These are phyloP conservation scores for Micrastur ruficollis DNA, from an alignment of 2,797 vertebrate species.

Conservation along the genomic window DNA sequence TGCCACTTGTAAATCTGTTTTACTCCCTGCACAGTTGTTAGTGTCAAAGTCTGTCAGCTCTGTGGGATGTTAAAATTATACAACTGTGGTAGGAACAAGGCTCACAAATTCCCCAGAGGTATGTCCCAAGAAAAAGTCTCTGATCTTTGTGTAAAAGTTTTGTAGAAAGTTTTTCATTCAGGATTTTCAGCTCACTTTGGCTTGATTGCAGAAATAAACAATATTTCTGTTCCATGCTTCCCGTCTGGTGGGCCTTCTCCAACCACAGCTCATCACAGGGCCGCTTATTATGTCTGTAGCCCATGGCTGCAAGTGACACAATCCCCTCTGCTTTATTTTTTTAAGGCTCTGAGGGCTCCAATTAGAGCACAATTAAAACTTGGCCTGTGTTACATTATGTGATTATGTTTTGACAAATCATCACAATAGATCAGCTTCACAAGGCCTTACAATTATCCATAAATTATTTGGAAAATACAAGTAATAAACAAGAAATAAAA, in stretches of 20 bases:
- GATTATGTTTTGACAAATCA: constrained; percentile 48
- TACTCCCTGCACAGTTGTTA: constrained; percentile 79
- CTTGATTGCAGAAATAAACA: constrained; percentile 59
- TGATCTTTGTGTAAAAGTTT: constrained; percentile 46
- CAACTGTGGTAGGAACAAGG: constrained; percentile 25
- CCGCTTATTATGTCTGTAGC: background rate
- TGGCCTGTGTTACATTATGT: constrained; percentile 5
- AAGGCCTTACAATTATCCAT: background rate
- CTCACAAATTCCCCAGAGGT: constrained; percentile 28
- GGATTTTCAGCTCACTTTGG: constrained; percentile 27
- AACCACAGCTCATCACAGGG: background rate
- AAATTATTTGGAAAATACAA: background rate
- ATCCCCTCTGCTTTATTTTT: background rate
- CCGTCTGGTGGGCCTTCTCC: constrained; percentile 18
- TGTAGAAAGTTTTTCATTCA: constrained; percentile 26
- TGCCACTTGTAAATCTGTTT: constrained; percentile 85
- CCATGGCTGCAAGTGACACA: background rate
- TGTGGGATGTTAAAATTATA: constrained; percentile 62
- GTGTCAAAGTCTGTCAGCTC: constrained; percentile 67
- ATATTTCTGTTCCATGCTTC: background rate
- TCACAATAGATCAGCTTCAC: background rate
- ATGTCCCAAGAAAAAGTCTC: constrained; percentile 35
- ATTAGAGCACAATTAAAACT: constrained; percentile 19
- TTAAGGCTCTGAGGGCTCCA: background rate
- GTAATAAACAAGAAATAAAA: background rate